phyloP scores from a whole-genome alignment of 2,797 vertebrate species.

The Diplodus sargus region DNA sequence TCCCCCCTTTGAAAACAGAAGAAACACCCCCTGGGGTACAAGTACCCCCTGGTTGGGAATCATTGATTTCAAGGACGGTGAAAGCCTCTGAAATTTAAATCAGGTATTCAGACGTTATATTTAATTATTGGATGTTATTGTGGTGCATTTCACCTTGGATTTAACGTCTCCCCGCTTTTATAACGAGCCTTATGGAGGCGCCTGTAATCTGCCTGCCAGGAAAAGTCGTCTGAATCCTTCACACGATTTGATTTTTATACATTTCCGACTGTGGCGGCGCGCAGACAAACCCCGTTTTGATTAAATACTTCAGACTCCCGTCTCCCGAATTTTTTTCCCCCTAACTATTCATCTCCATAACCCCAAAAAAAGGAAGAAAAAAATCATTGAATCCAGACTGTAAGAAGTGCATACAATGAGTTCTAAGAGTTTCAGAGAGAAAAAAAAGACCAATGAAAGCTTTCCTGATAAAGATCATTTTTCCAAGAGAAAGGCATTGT shows the following conservation, averaged over 20 bases:
- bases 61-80: neutral
- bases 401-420: conserved; percentile 53
- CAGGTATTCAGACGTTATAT: conserved; percentile 40
- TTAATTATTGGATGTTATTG: conserved; percentile 48
- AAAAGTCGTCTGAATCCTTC: conserved; percentile 38
- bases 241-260: conserved; percentile 46
- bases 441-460: conserved; percentile 56
- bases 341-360: conserved; percentile 55
- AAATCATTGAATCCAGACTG: conserved; percentile 30
- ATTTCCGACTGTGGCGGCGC: conserved; percentile 32
- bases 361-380: conserved; percentile 1
- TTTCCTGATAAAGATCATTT: conserved; percentile 64
- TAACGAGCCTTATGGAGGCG: conserved; percentile 40
- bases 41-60: no score
- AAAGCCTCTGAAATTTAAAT: conserved; percentile 31
- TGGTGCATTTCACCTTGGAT: conserved; percentile 13
- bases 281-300: conserved; percentile 55
- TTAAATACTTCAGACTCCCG: conserved; percentile 51
- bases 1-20: no score
- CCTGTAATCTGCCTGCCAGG: conserved; percentile 11
- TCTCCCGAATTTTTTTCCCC: conserved; percentile 35
- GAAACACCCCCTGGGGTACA: no score
- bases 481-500: conserved; percentile 58
- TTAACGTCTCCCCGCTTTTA: conserved; percentile 26
- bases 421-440: conserved; percentile 59